Evolutionary conservation across 2,888 invertebrate species (phyloP).

Genomic region (Amiota minor): DNA sequence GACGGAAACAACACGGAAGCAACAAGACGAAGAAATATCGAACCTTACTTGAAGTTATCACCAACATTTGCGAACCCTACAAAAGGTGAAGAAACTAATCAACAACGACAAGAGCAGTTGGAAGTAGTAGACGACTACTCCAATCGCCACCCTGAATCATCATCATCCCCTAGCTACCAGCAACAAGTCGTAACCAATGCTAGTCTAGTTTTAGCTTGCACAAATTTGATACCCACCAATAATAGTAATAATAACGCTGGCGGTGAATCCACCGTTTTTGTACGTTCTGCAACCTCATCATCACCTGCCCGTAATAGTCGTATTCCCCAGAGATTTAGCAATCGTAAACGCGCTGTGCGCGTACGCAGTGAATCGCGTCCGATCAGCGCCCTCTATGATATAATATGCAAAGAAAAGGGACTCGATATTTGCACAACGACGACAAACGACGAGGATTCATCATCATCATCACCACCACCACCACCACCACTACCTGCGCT

Average conservation of each 20-base stretch:
- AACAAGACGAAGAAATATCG: slow-evolving; percentile 44
- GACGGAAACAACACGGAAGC: slow-evolving; percentile 33
- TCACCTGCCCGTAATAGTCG: slow-evolving; percentile 59
- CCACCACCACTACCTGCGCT: slow-evolving; percentile 37
- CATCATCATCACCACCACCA: slow-evolving; percentile 31
- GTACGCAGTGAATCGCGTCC: slow-evolving; percentile 73
- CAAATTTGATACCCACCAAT: slow-evolving; percentile 43
- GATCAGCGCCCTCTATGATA: slow-evolving; percentile 72
- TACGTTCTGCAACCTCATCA: slow-evolving; percentile 17
- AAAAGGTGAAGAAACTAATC: slow-evolving; percentile 60
- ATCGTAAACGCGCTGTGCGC: slow-evolving; percentile 70
- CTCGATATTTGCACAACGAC: slow-evolving; percentile 61
- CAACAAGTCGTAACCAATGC: slow-evolving; percentile 45
- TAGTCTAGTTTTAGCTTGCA: slow-evolving; percentile 55
- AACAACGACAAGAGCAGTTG: slow-evolving; percentile 35
- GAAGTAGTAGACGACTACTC: slow-evolving; percentile 32
- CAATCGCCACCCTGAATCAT: not conserved
- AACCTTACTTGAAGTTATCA: slow-evolving; percentile 61
- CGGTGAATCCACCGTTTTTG: slow-evolving; percentile 17
- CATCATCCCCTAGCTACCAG: not conserved
- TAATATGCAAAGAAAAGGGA: slow-evolving; percentile 74
- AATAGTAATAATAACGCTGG: slow-evolving; percentile 8
- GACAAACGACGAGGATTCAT: slow-evolving; percentile 52
- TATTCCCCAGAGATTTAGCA: slow-evolving; percentile 66
- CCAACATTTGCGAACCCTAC: slow-evolving; percentile 60